phyloP scores from a whole-genome alignment of 2,888 invertebrate species.

The Archips crataeganus region DNA sequence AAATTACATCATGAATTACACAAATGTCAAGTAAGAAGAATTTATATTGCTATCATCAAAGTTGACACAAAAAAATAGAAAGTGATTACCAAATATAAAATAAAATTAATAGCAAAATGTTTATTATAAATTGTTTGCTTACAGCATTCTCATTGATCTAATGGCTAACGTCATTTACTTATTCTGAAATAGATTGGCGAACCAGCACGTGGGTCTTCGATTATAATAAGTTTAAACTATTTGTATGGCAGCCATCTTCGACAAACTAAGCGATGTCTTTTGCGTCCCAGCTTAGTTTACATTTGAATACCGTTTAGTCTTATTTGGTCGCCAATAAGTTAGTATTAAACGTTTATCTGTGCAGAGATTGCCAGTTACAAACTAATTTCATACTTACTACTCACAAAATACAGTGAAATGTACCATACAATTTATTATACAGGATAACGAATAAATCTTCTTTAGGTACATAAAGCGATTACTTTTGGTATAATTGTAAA shows the following conservation, averaged over 20 bases:
- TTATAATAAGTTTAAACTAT: conserved; percentile 1
- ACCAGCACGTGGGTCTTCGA: no score
- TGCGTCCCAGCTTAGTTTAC: conserved; percentile 21
- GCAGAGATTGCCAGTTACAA: background rate
- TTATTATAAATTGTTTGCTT: no score
- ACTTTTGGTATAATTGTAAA: conserved; percentile 37
- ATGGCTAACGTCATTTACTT: no score
- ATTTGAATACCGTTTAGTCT: conserved; percentile 40
- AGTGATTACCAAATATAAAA: no score
- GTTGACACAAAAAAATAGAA: no score
- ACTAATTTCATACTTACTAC: background rate
- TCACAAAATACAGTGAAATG: background rate
- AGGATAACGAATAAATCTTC: conserved; percentile 18
- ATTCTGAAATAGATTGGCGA: no score
- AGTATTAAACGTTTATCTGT: conserved; percentile 24
- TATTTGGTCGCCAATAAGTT: conserved; percentile 41
- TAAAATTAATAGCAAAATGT: no score
- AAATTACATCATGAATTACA: no score
- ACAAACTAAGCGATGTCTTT: background rate
- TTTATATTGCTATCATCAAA: no score
- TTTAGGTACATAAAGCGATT: conserved; percentile 32
- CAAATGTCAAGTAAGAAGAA: no score
- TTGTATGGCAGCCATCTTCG: conserved; percentile 22
- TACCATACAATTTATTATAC: background rate
- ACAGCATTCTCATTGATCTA: no score